Percentiles rank a stretch among this genome's conserved stretches.
phyloP scores from a whole-genome alignment of 2,888 invertebrate species.

The Phortica magna region DNA sequence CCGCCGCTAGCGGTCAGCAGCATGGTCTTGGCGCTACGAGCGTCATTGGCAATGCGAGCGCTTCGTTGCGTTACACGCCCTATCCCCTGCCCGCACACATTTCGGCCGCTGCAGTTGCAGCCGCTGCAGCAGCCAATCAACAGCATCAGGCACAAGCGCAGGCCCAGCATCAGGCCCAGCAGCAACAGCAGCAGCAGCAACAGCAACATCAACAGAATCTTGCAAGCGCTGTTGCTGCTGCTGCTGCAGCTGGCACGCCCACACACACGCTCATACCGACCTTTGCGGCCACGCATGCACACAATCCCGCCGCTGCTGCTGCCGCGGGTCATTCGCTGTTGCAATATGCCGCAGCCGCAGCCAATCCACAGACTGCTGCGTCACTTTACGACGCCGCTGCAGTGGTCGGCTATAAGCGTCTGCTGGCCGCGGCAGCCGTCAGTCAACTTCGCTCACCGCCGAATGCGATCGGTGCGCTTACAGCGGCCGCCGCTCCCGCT shows the following conservation, averaged over 20 bases:
- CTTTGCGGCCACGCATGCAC: conserved; percentile 63
- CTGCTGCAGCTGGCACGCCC: conserved; percentile 69
- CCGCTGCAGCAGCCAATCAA: conserved; percentile 68
- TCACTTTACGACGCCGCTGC: conserved; percentile 79
- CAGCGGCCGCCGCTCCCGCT: conserved; percentile 75
- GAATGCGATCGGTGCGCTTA: conserved; percentile 63
- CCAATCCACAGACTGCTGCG: conserved; percentile 79
- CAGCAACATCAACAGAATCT: conserved; percentile 74
- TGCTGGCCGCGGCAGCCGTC: conserved; percentile 77
- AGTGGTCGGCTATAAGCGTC: conserved; percentile 76
- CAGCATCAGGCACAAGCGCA: conserved; percentile 78
- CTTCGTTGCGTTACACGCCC: conserved; percentile 80
- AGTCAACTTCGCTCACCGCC: conserved; percentile 70
- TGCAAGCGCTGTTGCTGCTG: conserved; percentile 60
- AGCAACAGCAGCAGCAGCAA: conserved; percentile 75
- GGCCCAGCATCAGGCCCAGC: conserved; percentile 72
- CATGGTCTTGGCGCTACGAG: conserved; percentile 50
- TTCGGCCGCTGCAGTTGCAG: conserved; percentile 73
- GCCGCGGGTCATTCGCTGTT: conserved; percentile 77
- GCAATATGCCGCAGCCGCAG: conserved; percentile 82
- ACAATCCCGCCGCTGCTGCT: conserved; percentile 52
- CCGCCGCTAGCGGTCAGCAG: conserved; percentile 47
- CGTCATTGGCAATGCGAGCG: conserved; percentile 74
- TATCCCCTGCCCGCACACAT: conserved; percentile 81
- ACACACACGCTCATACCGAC: conserved; percentile 64